Evolutionary conservation across 2,113 vertebrate genomes (phyloP).

Genomic region (Rhabdomys dilectus): DNA sequence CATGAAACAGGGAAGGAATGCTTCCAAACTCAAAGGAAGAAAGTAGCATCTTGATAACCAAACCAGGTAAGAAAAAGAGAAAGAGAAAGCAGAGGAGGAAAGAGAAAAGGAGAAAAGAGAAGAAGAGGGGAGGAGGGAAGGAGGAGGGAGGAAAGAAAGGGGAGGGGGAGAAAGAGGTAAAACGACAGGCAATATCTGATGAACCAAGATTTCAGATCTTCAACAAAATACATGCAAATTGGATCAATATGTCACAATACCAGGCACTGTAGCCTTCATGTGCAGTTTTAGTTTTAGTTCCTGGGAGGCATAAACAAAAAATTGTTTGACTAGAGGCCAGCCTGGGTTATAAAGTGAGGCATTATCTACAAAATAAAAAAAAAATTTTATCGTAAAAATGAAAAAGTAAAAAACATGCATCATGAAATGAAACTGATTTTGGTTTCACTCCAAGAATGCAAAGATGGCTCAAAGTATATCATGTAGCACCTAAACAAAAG

Average conservation of each 20-base stretch:
- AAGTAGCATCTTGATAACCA: not conserved
- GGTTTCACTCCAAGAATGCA: not conserved
- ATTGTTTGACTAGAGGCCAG: not conserved
- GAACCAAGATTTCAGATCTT: no score
- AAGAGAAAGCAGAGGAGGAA: not conserved
- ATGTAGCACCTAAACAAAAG: not conserved
- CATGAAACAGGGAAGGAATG: not conserved
- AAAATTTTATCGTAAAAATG: not conserved
- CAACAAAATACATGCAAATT: not conserved
- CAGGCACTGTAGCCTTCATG: not conserved
- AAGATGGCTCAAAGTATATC: not conserved
- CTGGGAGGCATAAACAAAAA: not conserved
- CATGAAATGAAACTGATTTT: not conserved
- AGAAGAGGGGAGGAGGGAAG: fast-evolving
- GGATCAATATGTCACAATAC: not conserved
- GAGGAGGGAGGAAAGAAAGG: not conserved
- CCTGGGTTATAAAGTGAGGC: not conserved
- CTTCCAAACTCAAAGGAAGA: not conserved
- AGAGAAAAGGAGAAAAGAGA: not conserved
- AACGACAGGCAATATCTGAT: not conserved
- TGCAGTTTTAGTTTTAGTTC: no score
- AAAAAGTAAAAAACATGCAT: not conserved
- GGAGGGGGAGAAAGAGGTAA: not conserved
- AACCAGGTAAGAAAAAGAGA: not conserved
- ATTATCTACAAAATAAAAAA: not conserved